Conservation (phyloP, 2,888 invertebrate genomes). For the Hydrotaea cyrtoneurina region DNA sequence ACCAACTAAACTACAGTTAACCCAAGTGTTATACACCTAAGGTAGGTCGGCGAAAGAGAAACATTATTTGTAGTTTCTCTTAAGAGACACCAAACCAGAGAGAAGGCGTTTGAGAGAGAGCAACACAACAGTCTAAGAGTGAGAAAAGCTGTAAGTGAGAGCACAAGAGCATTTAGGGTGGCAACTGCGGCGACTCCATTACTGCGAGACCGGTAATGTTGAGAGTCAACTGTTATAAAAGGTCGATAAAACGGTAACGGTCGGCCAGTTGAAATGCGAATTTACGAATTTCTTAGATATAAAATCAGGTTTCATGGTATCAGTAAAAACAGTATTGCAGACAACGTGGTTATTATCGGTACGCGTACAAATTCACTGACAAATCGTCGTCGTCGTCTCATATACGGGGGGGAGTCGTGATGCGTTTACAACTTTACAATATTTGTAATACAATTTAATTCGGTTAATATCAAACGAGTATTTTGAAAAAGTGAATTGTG, state of each 20-base stretch:
- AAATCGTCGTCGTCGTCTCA: neutral
- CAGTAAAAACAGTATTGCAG: conserved; percentile 63
- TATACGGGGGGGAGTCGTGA: conserved; percentile 13
- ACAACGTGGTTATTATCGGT: conserved; percentile 64
- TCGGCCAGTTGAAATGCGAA: conserved; percentile 37
- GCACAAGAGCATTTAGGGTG: neutral
- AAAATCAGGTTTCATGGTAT: conserved; percentile 59
- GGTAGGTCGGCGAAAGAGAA: neutral
- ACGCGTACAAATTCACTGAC: conserved; percentile 27
- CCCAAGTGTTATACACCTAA: neutral
- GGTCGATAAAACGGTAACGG: conserved; percentile 43
- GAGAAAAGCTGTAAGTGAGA: neutral
- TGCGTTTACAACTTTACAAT: conserved; percentile 12
- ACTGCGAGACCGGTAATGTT: neutral
- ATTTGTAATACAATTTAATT: neutral
- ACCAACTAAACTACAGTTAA: neutral
- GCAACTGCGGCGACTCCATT: neutral
- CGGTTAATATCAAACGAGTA: neutral
- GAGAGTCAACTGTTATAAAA: neutral
- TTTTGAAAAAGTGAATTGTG: neutral
- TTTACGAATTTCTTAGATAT: conserved; percentile 46
- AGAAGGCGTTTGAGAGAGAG: too few species aligned
- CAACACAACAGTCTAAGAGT: neutral
- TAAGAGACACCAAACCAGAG: too few species aligned
- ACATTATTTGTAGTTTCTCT: too few species aligned